These are phyloP conservation scores for Ctenomys sociabilis DNA, from an alignment of 2,113 vertebrate genomes.

Conservation along the genomic window DNA sequence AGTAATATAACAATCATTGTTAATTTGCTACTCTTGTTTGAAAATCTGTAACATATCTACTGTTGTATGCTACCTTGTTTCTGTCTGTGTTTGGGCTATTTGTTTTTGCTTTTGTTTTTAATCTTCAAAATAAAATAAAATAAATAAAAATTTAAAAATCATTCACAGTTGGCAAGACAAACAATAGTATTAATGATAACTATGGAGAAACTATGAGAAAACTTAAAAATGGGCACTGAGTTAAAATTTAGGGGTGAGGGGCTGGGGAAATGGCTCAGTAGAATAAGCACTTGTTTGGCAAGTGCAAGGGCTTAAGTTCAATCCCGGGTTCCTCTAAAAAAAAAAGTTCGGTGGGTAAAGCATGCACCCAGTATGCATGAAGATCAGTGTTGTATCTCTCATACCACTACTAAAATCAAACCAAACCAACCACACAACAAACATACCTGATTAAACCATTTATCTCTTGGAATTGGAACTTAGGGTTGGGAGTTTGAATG, in stretches of 20 bases:
- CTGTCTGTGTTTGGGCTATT: too few relatives aligned
- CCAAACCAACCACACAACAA: background rate
- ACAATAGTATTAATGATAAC: background rate
- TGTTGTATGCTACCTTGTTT: too few relatives aligned
- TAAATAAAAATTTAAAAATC: background rate
- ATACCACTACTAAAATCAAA: background rate
- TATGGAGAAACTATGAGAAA: slow-evolving; percentile 1
- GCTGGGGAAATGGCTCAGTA: too few relatives aligned
- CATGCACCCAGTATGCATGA: background rate
- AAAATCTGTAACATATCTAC: too few relatives aligned
- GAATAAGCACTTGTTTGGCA: too few relatives aligned
- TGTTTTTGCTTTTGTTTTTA: too few relatives aligned
- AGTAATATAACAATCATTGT: too few relatives aligned
- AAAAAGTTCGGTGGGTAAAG: background rate
- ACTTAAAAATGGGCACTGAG: background rate
- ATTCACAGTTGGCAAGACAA: background rate
- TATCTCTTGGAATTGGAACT: background rate
- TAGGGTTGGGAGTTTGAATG: background rate
- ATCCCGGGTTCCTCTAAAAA: too few relatives aligned
- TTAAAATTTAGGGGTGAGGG: background rate
- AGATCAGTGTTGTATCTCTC: background rate
- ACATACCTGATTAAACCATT: background rate
- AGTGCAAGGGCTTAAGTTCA: too few relatives aligned
- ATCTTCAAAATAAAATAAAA: too few relatives aligned
- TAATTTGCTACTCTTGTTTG: too few relatives aligned